phyloP scores from a whole-genome alignment of 2,888 invertebrate genomes.

The Pristionchus mayeri region DNA sequence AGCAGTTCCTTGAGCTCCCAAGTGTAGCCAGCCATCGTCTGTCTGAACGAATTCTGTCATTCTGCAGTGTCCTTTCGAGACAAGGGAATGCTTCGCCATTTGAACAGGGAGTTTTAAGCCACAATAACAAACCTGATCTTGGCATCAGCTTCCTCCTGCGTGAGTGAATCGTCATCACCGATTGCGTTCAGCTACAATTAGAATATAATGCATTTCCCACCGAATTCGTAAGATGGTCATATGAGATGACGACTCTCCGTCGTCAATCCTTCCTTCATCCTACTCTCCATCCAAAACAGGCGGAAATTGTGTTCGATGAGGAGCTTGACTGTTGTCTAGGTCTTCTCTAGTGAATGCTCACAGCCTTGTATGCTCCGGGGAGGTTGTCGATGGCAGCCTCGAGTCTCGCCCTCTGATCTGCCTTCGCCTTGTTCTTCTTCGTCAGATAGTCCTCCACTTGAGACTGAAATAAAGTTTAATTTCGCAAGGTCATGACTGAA shows the following conservation, averaged over 20 bases:
- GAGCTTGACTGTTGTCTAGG: too few species aligned
- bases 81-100: too few species aligned
- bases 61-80: too few species aligned
- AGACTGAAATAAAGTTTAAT: neutral
- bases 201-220: too few species aligned
- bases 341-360: too few species aligned
- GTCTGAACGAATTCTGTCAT: neutral
- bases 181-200: slow-evolving; percentile 36
- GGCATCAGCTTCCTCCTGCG: slow-evolving; percentile 41
- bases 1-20: slow-evolving; percentile 48
- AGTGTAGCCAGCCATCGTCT: slow-evolving; percentile 44
- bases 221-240: too few species aligned
- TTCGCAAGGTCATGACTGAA: neutral
- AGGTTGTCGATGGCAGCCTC: slow-evolving; percentile 41
- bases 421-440: slow-evolving; percentile 48
- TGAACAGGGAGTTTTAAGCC: neutral
- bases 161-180: slow-evolving; percentile 43
- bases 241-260: too few species aligned
- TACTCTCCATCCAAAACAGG: too few species aligned
- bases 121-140: slow-evolving; percentile 29
- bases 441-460: slow-evolving; percentile 45
- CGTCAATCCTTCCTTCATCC: too few species aligned
- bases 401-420: slow-evolving; percentile 8
- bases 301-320: too few species aligned
- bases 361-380: slow-evolving; percentile 33